Percentiles rank a stretch among this genome's conserved stretches.
phyloP scores from a whole-genome alignment of 1,140 invertebrate species.

The Drosophila pseudoobscura region DNA sequence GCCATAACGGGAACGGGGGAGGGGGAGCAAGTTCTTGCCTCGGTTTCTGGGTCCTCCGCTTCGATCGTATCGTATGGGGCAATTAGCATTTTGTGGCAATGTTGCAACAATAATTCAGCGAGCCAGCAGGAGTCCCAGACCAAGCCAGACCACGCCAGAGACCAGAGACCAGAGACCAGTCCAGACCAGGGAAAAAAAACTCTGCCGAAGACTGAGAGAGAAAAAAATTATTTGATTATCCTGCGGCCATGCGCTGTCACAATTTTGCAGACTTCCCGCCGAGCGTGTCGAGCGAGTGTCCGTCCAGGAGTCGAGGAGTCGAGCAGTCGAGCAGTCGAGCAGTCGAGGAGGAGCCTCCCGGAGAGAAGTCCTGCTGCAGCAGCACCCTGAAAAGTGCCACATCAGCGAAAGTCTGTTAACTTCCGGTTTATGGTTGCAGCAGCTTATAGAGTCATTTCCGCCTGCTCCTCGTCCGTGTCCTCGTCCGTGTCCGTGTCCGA shows the following conservation, averaged over 20 bases:
- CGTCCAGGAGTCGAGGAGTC: background rate
- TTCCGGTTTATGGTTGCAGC: conserved; percentile 82
- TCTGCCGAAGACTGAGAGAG: conserved; percentile 17
- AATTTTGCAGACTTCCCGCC: conserved; percentile 77
- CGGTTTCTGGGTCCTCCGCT: background rate
- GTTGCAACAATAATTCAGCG: conserved; percentile 76
- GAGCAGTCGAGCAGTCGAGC: background rate
- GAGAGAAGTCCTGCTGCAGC: conserved; percentile 12
- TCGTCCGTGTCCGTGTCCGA: conserved; percentile 10
- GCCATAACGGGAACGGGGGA: background rate
- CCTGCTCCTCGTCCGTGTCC: conserved; percentile 16
- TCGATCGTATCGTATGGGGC: conserved; percentile 72
- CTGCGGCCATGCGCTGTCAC: conserved; percentile 80
- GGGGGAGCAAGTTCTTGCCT: conserved; percentile 11
- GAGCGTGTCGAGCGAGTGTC: conserved; percentile 54
- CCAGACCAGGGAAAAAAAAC: conserved; percentile 37
- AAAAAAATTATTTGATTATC: conserved; percentile 81
- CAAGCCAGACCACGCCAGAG: background rate
- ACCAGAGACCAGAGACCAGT: conserved; percentile 1
- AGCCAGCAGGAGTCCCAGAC: conserved; percentile 43
- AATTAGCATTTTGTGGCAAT: conserved; percentile 82
- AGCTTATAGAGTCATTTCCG: conserved; percentile 81
- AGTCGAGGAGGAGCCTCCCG: conserved; percentile 15
- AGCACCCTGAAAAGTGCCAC: conserved; percentile 69
- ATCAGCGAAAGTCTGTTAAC: conserved; percentile 82